Evolutionary conservation across 2,797 vertebrate species (phyloP).

Genomic region (Microctenopoma stevenorrisi): DNA sequence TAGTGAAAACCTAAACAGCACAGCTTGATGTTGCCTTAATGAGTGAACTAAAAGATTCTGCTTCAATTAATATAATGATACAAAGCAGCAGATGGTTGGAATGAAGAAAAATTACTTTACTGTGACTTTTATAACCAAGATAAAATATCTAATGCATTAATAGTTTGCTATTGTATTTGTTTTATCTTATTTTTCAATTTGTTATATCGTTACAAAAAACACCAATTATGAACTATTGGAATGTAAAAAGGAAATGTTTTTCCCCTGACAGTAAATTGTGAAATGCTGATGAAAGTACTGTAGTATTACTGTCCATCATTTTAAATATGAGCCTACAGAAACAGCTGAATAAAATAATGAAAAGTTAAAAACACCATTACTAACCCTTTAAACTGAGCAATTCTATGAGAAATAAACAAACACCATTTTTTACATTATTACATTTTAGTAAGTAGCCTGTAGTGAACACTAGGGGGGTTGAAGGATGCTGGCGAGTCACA

Average conservation of each 20-base stretch:
- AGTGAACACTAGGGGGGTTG: neutral
- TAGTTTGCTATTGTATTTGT: no score
- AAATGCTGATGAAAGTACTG: neutral
- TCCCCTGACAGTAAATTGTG: neutral
- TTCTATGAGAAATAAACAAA: neutral
- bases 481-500: slow-evolving; percentile 25
- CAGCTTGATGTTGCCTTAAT: slow-evolving; percentile 15
- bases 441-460: neutral
- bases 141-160: neutral
- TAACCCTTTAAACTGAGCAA: neutral
- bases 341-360: neutral
- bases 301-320: neutral
- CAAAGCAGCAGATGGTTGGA: neutral
- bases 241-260: no score
- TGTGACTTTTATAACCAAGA: neutral
- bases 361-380: slow-evolving; percentile 10
- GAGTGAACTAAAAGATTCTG: neutral
- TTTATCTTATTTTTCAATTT: no score
- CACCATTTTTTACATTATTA: neutral
- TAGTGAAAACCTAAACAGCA: slow-evolving; percentile 12
- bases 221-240: no score
- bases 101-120: neutral
- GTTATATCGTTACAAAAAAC: no score
- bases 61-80: slow-evolving; percentile 47
- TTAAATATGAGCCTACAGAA: neutral